Percentiles rank a stretch among this genome's conserved stretches.
phyloP scores from a whole-genome alignment of 2,888 invertebrate species.

The Mycalesis mineus region DNA sequence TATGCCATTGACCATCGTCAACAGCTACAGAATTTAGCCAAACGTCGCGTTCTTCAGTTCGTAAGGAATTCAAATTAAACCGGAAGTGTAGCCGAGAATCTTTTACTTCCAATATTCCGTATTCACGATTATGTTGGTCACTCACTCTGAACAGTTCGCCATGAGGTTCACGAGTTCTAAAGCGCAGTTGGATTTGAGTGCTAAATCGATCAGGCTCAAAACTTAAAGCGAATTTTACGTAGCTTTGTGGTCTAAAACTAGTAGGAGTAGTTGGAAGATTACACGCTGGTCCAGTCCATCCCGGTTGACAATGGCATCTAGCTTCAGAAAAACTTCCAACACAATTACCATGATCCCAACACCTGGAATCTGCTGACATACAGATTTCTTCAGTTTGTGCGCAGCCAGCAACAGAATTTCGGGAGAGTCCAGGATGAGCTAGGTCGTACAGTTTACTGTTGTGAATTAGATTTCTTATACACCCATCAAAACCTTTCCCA shows the following conservation, averaged over 20 bases:
- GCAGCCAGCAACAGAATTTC: constrained; percentile 93
- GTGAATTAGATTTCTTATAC: constrained; percentile 96
- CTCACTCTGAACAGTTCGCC: constrained; percentile 96
- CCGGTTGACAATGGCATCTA: constrained; percentile 95
- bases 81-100: constrained; percentile 93
- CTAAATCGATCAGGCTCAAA: constrained; percentile 95
- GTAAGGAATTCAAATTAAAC: constrained; percentile 93
- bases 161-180: constrained; percentile 94
- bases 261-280: constrained; percentile 91
- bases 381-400: constrained; percentile 96
- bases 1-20: constrained; percentile 98
- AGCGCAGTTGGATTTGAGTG: constrained; percentile 94
- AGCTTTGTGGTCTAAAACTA: constrained; percentile 95
- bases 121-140: constrained; percentile 95
- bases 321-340: constrained; percentile 93
- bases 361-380: constrained; percentile 89
- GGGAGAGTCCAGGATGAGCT: constrained; percentile 92
- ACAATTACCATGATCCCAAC: constrained; percentile 97
- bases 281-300: constrained; percentile 95
- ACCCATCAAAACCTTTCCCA: constrained; percentile 95
- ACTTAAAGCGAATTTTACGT: constrained; percentile 97
- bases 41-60: constrained; percentile 93
- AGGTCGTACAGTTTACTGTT: constrained; percentile 97
- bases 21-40: constrained; percentile 94
- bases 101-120: constrained; percentile 94